These are phyloP conservation scores for Diadophis punctatus DNA, from an alignment of 2,113 vertebrate genomes.

Conservation along the genomic window DNA sequence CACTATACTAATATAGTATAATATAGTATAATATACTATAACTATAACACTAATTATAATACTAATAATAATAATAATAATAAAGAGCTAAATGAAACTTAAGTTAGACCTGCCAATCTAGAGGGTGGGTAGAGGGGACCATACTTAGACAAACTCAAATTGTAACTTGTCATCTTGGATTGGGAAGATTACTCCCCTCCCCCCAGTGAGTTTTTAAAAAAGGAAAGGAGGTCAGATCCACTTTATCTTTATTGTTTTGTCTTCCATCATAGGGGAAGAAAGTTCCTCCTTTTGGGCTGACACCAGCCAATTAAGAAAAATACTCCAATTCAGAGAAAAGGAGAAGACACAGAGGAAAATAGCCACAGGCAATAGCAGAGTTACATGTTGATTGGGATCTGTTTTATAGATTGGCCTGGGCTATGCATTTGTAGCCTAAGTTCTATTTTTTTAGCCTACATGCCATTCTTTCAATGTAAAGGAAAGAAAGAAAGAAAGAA, in stretches of 20 bases:
- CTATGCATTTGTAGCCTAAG: neutral
- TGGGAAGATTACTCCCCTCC: neutral
- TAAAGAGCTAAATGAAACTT: neutral
- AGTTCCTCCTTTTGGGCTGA: neutral
- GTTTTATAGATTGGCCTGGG: neutral
- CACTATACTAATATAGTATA: neutral
- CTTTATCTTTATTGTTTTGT: neutral
- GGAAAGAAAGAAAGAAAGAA: neutral
- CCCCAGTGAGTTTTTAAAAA: neutral
- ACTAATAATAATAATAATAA: too few relatives aligned
- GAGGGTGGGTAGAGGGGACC: neutral
- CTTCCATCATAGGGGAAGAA: neutral
- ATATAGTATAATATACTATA: neutral
- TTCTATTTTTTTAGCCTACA: neutral
- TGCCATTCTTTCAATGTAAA: neutral
- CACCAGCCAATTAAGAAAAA: neutral
- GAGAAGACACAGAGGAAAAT: neutral
- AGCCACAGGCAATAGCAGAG: neutral
- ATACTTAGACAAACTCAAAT: neutral
- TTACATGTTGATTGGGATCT: neutral
- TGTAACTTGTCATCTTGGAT: neutral
- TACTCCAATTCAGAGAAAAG: neutral
- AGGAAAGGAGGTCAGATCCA: neutral
- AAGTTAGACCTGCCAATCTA: neutral
- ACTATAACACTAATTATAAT: too few relatives aligned